Evolutionary conservation across 2,797 vertebrate genomes (phyloP).

Genomic region (Brachyalestes nurse): DNA sequence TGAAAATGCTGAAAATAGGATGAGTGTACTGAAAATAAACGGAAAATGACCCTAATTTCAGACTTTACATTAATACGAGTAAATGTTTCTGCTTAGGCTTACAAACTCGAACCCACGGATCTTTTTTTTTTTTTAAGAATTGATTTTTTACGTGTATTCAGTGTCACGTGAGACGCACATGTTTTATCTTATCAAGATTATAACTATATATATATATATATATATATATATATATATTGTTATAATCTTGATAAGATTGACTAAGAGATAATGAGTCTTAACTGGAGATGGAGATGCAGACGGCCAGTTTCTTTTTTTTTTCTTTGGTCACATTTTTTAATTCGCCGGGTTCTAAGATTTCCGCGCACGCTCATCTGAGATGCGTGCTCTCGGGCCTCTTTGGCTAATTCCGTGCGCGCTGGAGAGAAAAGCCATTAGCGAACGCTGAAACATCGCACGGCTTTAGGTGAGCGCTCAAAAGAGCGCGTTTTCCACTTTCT

Average conservation of each 20-base stretch:
- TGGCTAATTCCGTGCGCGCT: not conserved
- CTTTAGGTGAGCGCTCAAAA: conserved; percentile 26
- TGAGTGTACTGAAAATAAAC: not conserved
- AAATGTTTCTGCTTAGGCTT: not conserved
- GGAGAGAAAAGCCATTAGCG: not conserved
- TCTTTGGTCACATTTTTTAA: not conserved
- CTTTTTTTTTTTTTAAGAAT: not conserved
- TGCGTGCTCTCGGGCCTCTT: not conserved
- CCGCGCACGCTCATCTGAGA: not conserved
- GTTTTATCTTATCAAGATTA: no score
- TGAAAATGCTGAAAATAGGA: no score
- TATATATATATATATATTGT: not conserved
- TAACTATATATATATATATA: no score
- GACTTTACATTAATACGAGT: not conserved
- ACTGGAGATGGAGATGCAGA: not conserved
- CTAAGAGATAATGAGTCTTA: not conserved
- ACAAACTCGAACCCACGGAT: no score
- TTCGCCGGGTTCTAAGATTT: not conserved
- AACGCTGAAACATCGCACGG: not conserved
- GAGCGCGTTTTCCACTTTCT: conserved; percentile 76
- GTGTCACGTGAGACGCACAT: not conserved
- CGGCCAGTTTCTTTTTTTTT: no score
- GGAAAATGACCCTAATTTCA: not conserved
- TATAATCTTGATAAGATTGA: not conserved
- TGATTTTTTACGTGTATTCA: not conserved